Conservation (phyloP, 2,797 vertebrate genomes). For the Enteromius trimaculatus region DNA sequence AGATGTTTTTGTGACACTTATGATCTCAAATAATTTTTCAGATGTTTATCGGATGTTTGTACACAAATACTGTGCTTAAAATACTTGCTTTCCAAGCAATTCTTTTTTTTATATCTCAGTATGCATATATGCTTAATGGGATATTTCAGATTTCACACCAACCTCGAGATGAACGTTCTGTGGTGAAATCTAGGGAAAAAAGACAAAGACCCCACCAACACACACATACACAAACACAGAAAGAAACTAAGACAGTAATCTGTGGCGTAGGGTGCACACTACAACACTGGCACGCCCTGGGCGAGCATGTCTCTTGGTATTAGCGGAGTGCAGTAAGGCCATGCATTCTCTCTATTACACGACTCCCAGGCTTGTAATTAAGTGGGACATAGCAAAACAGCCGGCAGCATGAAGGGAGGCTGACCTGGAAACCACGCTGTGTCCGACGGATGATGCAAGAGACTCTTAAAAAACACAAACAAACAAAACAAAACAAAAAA, state of each 20-base stretch:
- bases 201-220: neutral
- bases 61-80: neutral
- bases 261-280: conserved; percentile 32
- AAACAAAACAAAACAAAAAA: neutral
- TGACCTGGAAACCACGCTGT: conserved; percentile 55
- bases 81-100: neutral
- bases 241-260: conserved; percentile 9
- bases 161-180: neutral
- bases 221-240: neutral
- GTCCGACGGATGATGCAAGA: conserved; percentile 34
- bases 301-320: conserved; percentile 54
- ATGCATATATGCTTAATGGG: neutral
- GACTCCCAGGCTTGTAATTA: conserved; percentile 53
- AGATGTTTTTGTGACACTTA: conserved; percentile 3
- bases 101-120: neutral
- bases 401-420: conserved; percentile 33
- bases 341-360: conserved; percentile 40
- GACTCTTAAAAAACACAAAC: conserved; percentile 2
- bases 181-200: conserved; percentile 14
- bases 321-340: conserved; percentile 35
- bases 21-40: neutral
- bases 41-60: neutral
- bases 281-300: conserved; percentile 36
- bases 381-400: conserved; percentile 52
- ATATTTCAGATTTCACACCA: neutral